Evolutionary conservation across 2,888 invertebrate genomes (phyloP).

Genomic region (Drosophila rubida): DNA sequence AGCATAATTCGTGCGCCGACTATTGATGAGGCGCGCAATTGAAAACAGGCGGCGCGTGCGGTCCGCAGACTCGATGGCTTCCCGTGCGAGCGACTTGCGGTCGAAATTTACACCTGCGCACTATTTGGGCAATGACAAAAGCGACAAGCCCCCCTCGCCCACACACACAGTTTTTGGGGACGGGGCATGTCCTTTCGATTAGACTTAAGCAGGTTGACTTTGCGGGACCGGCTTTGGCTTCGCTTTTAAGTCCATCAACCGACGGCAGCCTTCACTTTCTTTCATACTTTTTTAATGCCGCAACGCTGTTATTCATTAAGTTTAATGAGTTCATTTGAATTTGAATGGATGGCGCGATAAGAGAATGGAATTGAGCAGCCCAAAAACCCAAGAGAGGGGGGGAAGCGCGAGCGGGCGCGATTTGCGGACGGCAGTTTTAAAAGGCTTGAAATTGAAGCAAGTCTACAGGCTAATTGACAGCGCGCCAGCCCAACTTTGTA

Average conservation of each 20-base stretch:
- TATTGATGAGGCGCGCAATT: constrained; percentile 63
- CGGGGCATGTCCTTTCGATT: too few species aligned
- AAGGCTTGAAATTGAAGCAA: constrained; percentile 68
- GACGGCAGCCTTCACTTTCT: constrained; percentile 36
- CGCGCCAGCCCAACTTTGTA: constrained; percentile 9
- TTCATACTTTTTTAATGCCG: constrained; percentile 20
- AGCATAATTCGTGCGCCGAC: constrained; percentile 53
- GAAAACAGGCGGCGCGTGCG: constrained; percentile 63
- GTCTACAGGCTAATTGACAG: constrained; percentile 63
- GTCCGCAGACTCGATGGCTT: constrained; percentile 44
- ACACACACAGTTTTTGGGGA: too few species aligned
- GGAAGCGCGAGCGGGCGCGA: constrained; percentile 28
- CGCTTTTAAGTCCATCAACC: constrained; percentile 61
- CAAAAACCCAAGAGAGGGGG: not conserved
- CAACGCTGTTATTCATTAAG: constrained; percentile 69
- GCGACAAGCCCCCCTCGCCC: too few species aligned
- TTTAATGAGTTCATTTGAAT: constrained; percentile 74
- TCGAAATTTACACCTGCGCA: constrained; percentile 63
- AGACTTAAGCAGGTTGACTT: constrained; percentile 14
- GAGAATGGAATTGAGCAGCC: constrained; percentile 4
- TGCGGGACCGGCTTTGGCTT: constrained; percentile 29
- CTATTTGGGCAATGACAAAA: constrained; percentile 17
- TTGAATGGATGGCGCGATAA: constrained; percentile 14
- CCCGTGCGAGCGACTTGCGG: constrained; percentile 43
- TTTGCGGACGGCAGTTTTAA: constrained; percentile 64